These are phyloP conservation scores for Lepilemur septentrionalis DNA, from an alignment of 2,797 vertebrate species.

Conservation along the genomic window DNA sequence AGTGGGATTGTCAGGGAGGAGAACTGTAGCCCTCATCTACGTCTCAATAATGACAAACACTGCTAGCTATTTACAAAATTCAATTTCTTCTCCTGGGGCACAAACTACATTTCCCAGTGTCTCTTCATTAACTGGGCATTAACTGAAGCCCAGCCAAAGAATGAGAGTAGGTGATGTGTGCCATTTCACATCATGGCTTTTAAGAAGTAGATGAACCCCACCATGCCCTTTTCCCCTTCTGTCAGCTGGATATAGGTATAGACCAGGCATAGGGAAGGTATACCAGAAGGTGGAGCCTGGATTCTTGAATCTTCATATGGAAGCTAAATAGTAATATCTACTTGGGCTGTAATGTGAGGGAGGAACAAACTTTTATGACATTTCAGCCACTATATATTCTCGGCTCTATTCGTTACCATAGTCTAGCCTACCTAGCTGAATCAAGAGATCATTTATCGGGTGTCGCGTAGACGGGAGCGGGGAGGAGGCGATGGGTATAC, in stretches of 20 bases:
- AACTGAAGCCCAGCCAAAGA: background rate
- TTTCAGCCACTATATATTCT: background rate
- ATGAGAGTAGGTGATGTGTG: fast-evolving
- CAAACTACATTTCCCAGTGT: background rate
- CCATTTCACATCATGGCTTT: background rate
- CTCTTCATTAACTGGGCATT: background rate
- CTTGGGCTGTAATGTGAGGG: background rate
- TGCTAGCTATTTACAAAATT: background rate
- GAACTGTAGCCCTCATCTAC: background rate
- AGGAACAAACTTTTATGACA: background rate
- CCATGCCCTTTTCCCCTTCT: too few relatives aligned
- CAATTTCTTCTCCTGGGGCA: background rate
- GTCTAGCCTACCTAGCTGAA: background rate
- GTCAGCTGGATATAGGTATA: background rate
- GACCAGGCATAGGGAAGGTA: background rate
- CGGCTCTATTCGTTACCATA: background rate
- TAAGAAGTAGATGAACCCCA: background rate
- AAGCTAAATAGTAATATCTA: background rate
- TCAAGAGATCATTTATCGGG: background rate
- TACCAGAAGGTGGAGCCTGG: fast-evolving
- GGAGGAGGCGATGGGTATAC: too few relatives aligned
- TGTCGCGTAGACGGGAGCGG: too few relatives aligned
- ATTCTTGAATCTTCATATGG: background rate
- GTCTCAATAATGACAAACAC: background rate
- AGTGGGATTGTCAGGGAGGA: background rate